phyloP scores from a whole-genome alignment of 1,140 invertebrate species.

The Drosophila aff. region DNA sequence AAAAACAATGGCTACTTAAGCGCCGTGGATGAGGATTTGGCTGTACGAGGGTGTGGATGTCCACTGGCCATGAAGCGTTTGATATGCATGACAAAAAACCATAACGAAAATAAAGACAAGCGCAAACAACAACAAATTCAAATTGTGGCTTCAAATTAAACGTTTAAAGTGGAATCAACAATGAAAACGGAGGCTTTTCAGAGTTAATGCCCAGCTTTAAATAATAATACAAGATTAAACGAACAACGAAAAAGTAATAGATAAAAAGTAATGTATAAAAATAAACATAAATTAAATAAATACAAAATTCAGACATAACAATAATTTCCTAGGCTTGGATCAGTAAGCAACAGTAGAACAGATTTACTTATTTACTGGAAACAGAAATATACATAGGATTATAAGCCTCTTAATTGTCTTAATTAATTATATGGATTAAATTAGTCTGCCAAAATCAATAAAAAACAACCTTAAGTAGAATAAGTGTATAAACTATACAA shows the following conservation, averaged over 20 bases:
- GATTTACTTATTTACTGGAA: too few species aligned
- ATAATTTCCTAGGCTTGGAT: not conserved
- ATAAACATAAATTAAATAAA: too few species aligned
- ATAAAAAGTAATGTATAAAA: too few species aligned
- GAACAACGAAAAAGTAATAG: not conserved
- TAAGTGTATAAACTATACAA: too few species aligned
- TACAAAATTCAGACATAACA: not conserved
- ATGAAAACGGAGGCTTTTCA: not conserved
- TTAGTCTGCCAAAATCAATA: too few species aligned
- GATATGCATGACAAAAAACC: constrained; percentile 59
- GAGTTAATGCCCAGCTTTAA: not conserved
- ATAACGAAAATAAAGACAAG: constrained; percentile 35
- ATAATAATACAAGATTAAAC: not conserved
- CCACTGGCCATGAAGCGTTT: constrained; percentile 53
- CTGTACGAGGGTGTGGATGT: constrained; percentile 11
- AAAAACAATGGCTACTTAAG: constrained; percentile 79
- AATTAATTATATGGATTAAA: not conserved
- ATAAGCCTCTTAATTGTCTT: too few species aligned
- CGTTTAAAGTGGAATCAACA: constrained; percentile 42
- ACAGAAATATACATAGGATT: too few species aligned
- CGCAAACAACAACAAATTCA: constrained; percentile 37
- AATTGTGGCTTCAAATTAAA: constrained; percentile 65
- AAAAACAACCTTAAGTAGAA: too few species aligned
- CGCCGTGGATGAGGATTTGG: constrained; percentile 17
- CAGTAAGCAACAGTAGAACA: too few species aligned